phyloP scores from a whole-genome alignment of 2,888 invertebrate genomes.

The Eupithecia tripunctaria region DNA sequence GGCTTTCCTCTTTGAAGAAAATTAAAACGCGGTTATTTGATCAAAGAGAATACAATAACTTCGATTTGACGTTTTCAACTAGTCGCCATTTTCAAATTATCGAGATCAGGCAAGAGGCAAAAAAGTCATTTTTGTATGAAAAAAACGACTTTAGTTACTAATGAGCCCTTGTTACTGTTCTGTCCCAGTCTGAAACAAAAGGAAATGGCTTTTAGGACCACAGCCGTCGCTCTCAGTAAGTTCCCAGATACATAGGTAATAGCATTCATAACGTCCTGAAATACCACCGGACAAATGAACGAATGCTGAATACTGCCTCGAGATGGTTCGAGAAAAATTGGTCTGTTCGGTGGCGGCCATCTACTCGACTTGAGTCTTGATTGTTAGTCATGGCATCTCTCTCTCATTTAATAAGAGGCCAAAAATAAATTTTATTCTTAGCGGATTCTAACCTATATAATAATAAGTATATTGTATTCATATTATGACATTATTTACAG shows the following conservation, averaged over 20 bases:
- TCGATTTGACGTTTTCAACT: too few relatives aligned
- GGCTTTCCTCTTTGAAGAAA: too few relatives aligned
- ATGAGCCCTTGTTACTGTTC: neutral
- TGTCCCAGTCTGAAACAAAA: neutral
- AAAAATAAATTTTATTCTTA: too few relatives aligned
- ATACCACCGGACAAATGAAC: too few relatives aligned
- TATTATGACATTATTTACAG: slow-evolving; percentile 64
- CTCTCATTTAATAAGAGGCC: neutral
- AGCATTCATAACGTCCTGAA: too few relatives aligned
- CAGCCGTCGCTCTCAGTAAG: slow-evolving; percentile 60
- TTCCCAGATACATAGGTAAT: slow-evolving; percentile 35
- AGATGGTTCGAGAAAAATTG: neutral
- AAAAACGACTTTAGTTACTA: neutral
- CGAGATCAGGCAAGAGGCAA: neutral
- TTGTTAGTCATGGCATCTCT: neutral
- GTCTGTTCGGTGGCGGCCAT: neutral
- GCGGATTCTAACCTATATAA: too few relatives aligned
- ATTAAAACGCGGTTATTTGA: too few relatives aligned
- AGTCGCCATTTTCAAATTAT: neutral
- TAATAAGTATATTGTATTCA: neutral
- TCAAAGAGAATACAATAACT: too few relatives aligned
- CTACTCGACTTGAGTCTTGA: too few relatives aligned
- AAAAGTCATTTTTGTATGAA: neutral
- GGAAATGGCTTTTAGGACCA: slow-evolving; percentile 10
- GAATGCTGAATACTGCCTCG: too few relatives aligned